phyloP scores from a whole-genome alignment of 1,140 invertebrate genomes.

The Philopotamus ludificatus region DNA sequence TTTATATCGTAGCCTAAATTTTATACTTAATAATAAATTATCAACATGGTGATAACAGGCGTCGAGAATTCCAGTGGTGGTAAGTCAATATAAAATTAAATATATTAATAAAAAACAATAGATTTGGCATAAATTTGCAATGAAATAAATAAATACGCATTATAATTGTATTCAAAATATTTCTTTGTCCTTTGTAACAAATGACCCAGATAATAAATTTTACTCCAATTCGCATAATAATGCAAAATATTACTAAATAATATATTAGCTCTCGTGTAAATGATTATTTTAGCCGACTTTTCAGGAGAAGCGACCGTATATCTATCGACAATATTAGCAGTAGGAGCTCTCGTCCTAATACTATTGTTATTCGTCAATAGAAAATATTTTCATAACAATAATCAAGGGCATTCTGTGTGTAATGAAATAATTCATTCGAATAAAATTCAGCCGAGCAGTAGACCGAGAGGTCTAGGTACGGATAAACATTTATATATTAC shows the following conservation, averaged over 20 bases:
- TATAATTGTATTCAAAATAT: no score
- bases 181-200: no score
- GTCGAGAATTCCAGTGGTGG: conserved; percentile 36
- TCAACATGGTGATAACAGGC: conserved; percentile 36
- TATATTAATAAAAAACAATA: not conserved
- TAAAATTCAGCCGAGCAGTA: conserved; percentile 44
- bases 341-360: conserved; percentile 50
- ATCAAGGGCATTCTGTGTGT: conserved; percentile 47
- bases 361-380: conserved; percentile 51
- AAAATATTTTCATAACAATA: conserved; percentile 46
- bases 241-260: not conserved
- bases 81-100: conserved; percentile 6
- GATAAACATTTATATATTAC: not conserved
- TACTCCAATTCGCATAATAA: no score
- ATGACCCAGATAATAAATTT: no score
- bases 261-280: not conserved
- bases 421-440: conserved; percentile 51
- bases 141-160: not conserved
- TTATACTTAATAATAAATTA: not conserved
- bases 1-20: not conserved
- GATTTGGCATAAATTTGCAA: not conserved
- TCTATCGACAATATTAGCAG: conserved; percentile 52
- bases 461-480: conserved; percentile 41
- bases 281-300: not conserved
- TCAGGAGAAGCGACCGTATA: conserved; percentile 54